Percentiles rank a stretch among this genome's conserved stretches.
Conservation (phyloP, 2,113 vertebrate species). For the Calonectris borealis region DNA sequence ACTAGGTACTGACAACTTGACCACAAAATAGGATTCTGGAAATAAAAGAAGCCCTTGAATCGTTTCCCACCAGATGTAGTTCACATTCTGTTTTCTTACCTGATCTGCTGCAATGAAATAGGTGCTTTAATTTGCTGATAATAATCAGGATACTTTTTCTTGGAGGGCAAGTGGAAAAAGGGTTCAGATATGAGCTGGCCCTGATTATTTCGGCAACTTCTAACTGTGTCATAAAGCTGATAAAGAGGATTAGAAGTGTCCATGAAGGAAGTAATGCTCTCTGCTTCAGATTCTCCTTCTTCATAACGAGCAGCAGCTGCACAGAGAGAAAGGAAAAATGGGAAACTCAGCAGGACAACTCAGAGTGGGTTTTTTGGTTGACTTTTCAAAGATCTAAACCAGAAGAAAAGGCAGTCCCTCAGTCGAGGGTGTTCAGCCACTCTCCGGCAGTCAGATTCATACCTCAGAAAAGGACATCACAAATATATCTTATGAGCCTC, state of each 20-base stretch:
- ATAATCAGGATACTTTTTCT: slow-evolving; percentile 98
- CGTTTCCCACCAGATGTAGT: neutral
- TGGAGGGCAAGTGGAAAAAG: slow-evolving; percentile 94
- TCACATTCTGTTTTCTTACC: slow-evolving; percentile 75
- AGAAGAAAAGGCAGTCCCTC: neutral
- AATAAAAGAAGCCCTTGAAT: neutral
- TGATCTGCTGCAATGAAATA: slow-evolving; percentile 92
- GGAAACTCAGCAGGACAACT: neutral
- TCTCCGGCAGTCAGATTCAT: neutral
- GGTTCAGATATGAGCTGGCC: slow-evolving; percentile 96
- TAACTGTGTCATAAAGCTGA: slow-evolving; percentile 93
- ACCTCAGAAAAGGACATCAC: neutral
- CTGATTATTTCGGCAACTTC: slow-evolving; percentile 93
- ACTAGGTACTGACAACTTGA: neutral
- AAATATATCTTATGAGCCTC: neutral
- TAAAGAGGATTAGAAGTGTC: slow-evolving; percentile 94
- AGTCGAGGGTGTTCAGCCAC: neutral
- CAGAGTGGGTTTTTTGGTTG: neutral
- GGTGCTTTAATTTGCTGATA: slow-evolving; percentile 95
- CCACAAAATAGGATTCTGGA: neutral
- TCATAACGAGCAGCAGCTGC: slow-evolving; percentile 86
- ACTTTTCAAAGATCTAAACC: neutral
- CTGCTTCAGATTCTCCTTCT: slow-evolving; percentile 93
- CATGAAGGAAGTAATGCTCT: slow-evolving; percentile 94
- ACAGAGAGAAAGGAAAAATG: slow-evolving; percentile 21